Percentiles rank a stretch among this genome's conserved stretches.
phyloP scores from a whole-genome alignment of 2,113 vertebrate genomes.

The Willisornis vidua region DNA sequence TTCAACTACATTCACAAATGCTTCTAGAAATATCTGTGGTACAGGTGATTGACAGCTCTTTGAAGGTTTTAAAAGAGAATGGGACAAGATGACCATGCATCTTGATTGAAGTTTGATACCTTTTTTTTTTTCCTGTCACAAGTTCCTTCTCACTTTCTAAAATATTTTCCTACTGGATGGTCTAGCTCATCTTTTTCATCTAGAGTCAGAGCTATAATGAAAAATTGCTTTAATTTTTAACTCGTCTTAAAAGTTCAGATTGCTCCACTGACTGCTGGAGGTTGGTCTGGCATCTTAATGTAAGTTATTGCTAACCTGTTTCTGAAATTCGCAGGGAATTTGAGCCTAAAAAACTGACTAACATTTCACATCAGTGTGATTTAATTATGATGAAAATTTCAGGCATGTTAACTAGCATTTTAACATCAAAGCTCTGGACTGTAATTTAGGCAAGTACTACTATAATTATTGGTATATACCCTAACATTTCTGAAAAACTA shows the following conservation, averaged over 20 bases:
- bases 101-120: background rate
- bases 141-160: background rate
- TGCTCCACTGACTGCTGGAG: background rate
- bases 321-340: background rate
- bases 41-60: background rate
- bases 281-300: background rate
- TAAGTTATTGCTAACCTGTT: background rate
- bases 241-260: background rate
- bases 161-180: background rate
- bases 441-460: background rate
- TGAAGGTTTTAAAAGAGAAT: background rate
- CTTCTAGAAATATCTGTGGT: background rate
- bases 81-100: background rate
- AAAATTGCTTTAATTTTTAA: background rate
- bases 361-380: accelerated
- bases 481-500: background rate
- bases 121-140: background rate
- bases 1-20: background rate
- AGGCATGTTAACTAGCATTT: background rate
- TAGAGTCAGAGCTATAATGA: background rate
- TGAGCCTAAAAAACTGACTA: background rate
- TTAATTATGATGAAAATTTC: background rate
- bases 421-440: background rate
- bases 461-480: background rate
- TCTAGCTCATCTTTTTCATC: background rate